These are phyloP conservation scores for Platysternon megacephalum DNA, from an alignment of 2,113 vertebrate species.

Conservation along the genomic window DNA sequence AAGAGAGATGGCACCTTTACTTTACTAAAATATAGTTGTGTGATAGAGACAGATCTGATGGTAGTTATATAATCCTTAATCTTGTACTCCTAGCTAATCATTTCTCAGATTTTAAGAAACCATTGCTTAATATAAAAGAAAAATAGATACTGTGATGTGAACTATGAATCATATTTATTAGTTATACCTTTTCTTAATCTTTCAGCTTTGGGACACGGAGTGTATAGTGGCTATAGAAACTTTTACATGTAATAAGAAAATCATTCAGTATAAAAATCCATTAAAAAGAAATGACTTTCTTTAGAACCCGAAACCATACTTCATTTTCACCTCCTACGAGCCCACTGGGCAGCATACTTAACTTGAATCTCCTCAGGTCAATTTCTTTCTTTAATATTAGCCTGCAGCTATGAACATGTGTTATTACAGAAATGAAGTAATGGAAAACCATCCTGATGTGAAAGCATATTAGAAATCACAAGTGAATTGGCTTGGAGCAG, in stretches of 20 bases:
- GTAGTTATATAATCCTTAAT: background rate
- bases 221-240: background rate
- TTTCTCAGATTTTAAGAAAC: background rate
- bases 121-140: background rate
- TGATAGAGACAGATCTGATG: background rate
- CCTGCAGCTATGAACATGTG: constrained; percentile 41
- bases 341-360: constrained; percentile 29
- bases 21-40: background rate
- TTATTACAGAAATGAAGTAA: constrained; percentile 65
- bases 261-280: constrained; percentile 35
- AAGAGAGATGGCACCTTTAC: background rate
- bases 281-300: constrained; percentile 53
- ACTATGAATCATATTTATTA: background rate
- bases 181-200: background rate
- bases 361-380: constrained; percentile 32
- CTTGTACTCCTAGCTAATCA: background rate
- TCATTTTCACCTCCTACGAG: background rate
- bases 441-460: constrained; percentile 64
- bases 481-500: constrained; percentile 37
- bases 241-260: constrained; percentile 32
- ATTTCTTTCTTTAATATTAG: constrained; percentile 55
- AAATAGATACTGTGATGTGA: background rate
- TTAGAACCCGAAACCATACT: background rate
- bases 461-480: constrained; percentile 57
- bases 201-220: background rate